These are phyloP conservation scores for Acronicta aceris DNA, from an alignment of 2,888 invertebrate genomes.

Conservation along the genomic window DNA sequence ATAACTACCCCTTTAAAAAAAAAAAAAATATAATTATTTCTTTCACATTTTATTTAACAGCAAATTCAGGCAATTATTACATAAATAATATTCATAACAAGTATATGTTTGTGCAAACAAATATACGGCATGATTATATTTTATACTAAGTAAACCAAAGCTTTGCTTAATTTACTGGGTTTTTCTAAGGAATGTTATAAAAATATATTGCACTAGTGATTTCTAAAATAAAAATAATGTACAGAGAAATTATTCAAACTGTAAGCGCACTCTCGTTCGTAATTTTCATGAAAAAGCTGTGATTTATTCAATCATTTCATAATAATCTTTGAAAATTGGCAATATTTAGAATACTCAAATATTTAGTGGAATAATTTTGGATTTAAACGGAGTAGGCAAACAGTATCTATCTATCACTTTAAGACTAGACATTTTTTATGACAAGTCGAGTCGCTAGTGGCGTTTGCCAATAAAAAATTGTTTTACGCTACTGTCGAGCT, in stretches of 20 bases:
- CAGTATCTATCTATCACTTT: constrained; percentile 5
- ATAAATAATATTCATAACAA: constrained; percentile 37
- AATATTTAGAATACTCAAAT: no score
- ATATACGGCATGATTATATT: constrained; percentile 29
- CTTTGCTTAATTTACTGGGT: constrained; percentile 9
- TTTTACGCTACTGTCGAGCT: no score
- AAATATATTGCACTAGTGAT: constrained; percentile 42
- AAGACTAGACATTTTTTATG: constrained; percentile 42
- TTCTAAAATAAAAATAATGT: constrained; percentile 9
- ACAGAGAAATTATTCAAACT: not conserved
- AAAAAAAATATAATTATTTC: constrained; percentile 1
- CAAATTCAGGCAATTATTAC: constrained; percentile 49
- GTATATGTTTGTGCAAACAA: constrained; percentile 53
- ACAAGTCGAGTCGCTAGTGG: no score
- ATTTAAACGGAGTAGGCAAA: constrained; percentile 16
- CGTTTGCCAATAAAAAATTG: no score
- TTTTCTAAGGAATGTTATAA: constrained; percentile 39
- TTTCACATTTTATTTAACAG: constrained; percentile 65
- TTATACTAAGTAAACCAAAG: constrained; percentile 15
- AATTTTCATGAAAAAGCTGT: no score
- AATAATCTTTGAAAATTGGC: no score
- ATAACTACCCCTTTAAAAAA: no score
- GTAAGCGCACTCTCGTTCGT: not conserved
- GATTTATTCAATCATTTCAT: no score
- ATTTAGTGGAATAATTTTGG: not conserved